Percentiles rank a stretch among this genome's conserved stretches.
Evolutionary conservation across 2,888 invertebrate genomes (phyloP).

Genomic region (Tenthredo distinguenda): DNA sequence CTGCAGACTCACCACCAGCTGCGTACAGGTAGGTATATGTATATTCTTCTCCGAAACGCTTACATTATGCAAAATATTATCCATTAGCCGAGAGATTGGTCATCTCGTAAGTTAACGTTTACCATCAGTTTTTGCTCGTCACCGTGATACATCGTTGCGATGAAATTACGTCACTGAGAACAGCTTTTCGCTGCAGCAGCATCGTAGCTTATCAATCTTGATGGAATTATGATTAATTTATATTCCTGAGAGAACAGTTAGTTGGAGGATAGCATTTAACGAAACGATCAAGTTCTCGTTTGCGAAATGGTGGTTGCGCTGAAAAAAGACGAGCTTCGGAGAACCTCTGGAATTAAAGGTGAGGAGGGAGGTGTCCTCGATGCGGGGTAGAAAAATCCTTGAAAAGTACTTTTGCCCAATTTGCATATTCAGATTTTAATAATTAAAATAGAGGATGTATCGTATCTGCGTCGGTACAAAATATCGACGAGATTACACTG

Average conservation of each 20-base stretch:
- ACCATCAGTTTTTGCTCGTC: slow-evolving; percentile 11
- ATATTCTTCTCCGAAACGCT: neutral
- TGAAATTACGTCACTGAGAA: neutral
- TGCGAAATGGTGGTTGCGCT: slow-evolving; percentile 3
- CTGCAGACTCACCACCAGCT: neutral
- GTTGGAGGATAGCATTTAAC: neutral
- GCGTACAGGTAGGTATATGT: neutral
- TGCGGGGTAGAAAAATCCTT: slow-evolving; percentile 35
- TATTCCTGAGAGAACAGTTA: neutral
- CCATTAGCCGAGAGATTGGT: slow-evolving; percentile 47
- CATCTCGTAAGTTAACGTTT: slow-evolving; percentile 17
- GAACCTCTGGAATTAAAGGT: neutral
- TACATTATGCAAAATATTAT: slow-evolving; percentile 46
- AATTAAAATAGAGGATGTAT: slow-evolving; percentile 45
- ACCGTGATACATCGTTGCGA: slow-evolving; percentile 14
- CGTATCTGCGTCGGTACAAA: slow-evolving; percentile 64
- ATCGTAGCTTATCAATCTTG: neutral
- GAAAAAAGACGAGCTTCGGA: neutral
- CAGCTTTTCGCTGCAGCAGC: neutral
- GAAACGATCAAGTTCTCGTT: neutral
- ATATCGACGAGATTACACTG: slow-evolving; percentile 77
- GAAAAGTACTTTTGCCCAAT: slow-evolving; percentile 36
- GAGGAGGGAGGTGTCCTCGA: neutral
- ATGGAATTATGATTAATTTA: slow-evolving; percentile 15
- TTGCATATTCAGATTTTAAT: slow-evolving; percentile 43